phyloP scores from a whole-genome alignment of 2,797 vertebrate genomes.

The Onychomys torridus region DNA sequence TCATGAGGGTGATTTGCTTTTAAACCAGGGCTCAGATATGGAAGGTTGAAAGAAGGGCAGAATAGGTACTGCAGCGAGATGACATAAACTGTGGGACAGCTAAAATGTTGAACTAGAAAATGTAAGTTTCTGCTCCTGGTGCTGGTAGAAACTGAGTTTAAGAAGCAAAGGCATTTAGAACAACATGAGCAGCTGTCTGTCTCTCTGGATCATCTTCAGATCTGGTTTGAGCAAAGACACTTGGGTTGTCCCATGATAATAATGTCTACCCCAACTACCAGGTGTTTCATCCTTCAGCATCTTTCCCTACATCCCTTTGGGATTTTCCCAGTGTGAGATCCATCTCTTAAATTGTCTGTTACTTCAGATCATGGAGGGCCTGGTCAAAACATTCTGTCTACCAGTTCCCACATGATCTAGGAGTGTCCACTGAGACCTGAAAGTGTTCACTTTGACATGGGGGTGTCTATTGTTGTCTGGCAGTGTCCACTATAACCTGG shows the following conservation, averaged over 20 bases:
- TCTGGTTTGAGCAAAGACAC: background rate
- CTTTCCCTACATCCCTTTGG: background rate
- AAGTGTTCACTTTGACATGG: background rate
- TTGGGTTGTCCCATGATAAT: background rate
- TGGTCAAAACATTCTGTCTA: background rate
- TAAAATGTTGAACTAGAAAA: slow-evolving; percentile 31
- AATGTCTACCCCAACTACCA: background rate
- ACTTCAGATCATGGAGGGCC: background rate
- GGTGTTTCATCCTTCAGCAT: background rate
- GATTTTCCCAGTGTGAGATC: background rate
- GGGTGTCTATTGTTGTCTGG: background rate
- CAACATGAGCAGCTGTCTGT: background rate
- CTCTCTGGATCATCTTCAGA: background rate
- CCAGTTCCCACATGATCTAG: background rate
- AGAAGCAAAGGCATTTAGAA: background rate
- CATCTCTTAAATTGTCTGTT: background rate
- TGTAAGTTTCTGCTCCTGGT: background rate
- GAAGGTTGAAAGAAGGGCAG: slow-evolving; percentile 62
- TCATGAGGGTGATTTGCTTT: slow-evolving; percentile 66
- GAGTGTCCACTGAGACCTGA: background rate
- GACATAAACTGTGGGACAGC: background rate
- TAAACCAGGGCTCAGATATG: slow-evolving; percentile 33
- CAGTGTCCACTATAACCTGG: background rate
- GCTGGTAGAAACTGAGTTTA: background rate
- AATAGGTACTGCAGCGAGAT: slow-evolving; percentile 7